Base-by-base conservation (phyloP, 2,888 invertebrate species). In the Pseudococcus longispinus region DNA sequence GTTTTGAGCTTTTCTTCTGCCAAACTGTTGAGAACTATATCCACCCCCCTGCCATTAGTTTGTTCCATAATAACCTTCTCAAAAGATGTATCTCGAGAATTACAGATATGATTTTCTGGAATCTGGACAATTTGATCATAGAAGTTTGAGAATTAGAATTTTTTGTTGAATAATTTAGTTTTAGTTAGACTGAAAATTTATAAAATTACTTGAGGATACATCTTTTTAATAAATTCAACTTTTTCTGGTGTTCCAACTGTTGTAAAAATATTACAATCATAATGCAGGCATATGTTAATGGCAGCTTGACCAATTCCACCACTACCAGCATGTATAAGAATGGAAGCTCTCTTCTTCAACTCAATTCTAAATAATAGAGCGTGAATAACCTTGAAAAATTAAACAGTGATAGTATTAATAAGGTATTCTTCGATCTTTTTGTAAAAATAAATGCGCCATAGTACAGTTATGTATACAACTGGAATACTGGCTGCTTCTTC, bases 1-100 rank as follows among this genome's bases (percentile, higher is more conserved):
- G 94, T 95, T 89, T 93, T 92, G 0, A 98, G 92, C 91, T 98
- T 98, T 80, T 98, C 98, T 89, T 97, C 98, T 0, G 98, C 94
- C 70, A 99, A 91, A 0, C 97, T 97, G 91, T 99, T 99, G 8
- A 97, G 91, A 18, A 98, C 95, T 85, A 98, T 91, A 90, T 99
- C 96, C 0, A 99, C 98, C 55, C 98, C 98, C 89, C 92, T 92
- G 15, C 98, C 98, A 11, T 94, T 92, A 0, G 98, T 98, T 89
- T 94, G 93, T 82, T 92, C 92, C 89, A 95, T 92, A 86, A 99
- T 93, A 93, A 97, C 94, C 88, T 94, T 93, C 90, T 98, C 98
- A 90, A 99, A 99, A 0, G 95, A 94, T 0, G 94, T 93, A 90
- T 97, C 95, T 89, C 96, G 93, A 11, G 98, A 96, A 91, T 97